Evolutionary conservation across 2,113 vertebrate genomes (phyloP).

Genomic region (Pungitius pungitius): DNA sequence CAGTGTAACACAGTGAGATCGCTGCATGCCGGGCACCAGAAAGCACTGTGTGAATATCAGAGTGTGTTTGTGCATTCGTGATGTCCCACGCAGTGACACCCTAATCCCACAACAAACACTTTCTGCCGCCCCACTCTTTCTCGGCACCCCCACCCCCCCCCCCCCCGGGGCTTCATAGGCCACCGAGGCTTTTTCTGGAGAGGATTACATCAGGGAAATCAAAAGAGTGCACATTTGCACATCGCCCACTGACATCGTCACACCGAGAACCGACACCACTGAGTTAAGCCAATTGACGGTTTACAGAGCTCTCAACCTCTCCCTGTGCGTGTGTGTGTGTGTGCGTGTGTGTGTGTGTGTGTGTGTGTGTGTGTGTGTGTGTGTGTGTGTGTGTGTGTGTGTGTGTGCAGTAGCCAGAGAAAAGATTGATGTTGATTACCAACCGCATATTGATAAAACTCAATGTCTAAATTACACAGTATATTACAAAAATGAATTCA

Average conservation of each 20-base stretch:
- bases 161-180: conserved; percentile 38
- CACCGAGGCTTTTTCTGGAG: conserved; percentile 43
- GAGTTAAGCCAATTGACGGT: conserved; percentile 67
- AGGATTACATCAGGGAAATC: conserved; percentile 70
- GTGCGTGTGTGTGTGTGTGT: not conserved
- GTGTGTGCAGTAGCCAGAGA: conserved; percentile 11
- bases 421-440: not conserved
- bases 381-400: conserved; percentile 1
- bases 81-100: conserved; percentile 50
- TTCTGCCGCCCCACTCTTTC: conserved; percentile 43
- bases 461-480: not conserved
- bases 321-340: conserved; percentile 33
- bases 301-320: conserved; percentile 55
- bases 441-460: not conserved
- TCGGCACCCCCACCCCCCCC: no score
- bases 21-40: not conserved
- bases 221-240: conserved; percentile 71
- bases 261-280: conserved; percentile 64
- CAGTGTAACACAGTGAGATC: conserved; percentile 53
- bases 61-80: not conserved
- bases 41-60: not conserved
- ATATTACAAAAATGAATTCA: not conserved
- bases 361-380: conserved; percentile 20
- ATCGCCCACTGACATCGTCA: conserved; percentile 62
- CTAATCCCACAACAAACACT: conserved; percentile 70